Evolutionary conservation across 2,888 invertebrate species (phyloP).

Genomic region (Andrena camellia): DNA sequence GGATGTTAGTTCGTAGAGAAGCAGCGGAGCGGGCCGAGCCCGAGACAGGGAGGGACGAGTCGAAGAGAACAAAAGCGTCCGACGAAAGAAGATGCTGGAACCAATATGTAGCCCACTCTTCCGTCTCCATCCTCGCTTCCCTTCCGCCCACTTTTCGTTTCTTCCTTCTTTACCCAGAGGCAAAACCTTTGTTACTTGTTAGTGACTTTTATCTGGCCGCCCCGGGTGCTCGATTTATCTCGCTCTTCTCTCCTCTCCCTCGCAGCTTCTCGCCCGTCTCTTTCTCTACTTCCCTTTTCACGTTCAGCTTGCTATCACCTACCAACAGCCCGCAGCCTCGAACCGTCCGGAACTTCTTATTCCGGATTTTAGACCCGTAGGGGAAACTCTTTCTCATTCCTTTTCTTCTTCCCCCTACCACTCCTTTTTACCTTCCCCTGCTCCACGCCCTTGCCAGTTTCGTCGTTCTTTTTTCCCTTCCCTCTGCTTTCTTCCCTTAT

Average conservation of each 20-base stretch:
- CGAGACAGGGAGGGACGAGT: slow-evolving; percentile 41
- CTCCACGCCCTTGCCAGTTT: not conserved
- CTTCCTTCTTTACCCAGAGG: slow-evolving; percentile 62
- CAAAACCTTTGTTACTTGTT: slow-evolving; percentile 81
- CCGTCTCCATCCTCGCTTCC: slow-evolving; percentile 54
- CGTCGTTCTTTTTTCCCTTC: slow-evolving; percentile 11
- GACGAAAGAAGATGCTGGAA: slow-evolving; percentile 74
- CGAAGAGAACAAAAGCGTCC: slow-evolving; percentile 68
- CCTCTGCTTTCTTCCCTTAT: not conserved
- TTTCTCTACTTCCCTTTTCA: slow-evolving; percentile 36
- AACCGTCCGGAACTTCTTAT: slow-evolving; percentile 76
- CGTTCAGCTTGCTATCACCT: slow-evolving; percentile 73
- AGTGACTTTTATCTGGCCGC: slow-evolving; percentile 81
- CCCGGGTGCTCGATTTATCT: slow-evolving; percentile 79
- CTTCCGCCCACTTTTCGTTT: slow-evolving; percentile 59
- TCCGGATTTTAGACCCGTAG: slow-evolving; percentile 72
- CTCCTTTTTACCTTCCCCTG: slow-evolving; percentile 13
- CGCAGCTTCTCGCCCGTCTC: slow-evolving; percentile 32
- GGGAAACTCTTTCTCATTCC: slow-evolving; percentile 59
- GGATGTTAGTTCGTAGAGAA: slow-evolving; percentile 41
- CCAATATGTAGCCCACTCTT: slow-evolving; percentile 77
- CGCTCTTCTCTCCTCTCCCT: slow-evolving; percentile 56
- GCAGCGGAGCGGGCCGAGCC: slow-evolving; percentile 9
- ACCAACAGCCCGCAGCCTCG: slow-evolving; percentile 79
- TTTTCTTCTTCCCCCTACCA: slow-evolving; percentile 28